These are phyloP conservation scores for Thaleichthys pacificus DNA, from an alignment of 2,797 vertebrate species.

Conservation along the genomic window DNA sequence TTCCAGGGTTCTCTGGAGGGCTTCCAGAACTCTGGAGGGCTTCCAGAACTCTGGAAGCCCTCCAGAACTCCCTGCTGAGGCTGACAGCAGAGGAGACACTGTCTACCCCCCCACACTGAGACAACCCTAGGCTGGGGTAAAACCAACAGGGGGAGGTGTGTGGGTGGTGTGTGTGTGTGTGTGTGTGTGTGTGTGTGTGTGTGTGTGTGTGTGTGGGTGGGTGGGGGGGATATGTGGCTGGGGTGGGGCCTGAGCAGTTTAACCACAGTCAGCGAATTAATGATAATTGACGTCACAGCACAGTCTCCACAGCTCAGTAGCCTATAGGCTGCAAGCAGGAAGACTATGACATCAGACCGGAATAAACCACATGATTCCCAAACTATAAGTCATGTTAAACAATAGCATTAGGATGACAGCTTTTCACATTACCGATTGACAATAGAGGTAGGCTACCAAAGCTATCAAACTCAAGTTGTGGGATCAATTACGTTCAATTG, in stretches of 20 bases:
- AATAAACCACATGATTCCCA: slow-evolving; percentile 44
- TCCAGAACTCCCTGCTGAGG: no score
- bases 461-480: no score
- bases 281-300: slow-evolving; percentile 26
- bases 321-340: slow-evolving; percentile 64
- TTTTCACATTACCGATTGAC: neutral
- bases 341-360: slow-evolving; percentile 65
- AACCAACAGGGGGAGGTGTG: neutral
- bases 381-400: neutral
- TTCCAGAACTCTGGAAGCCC: no score
- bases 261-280: slow-evolving; percentile 43
- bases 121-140: no score
- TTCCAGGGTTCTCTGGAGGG: slow-evolving; percentile 22
- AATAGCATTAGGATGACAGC: neutral
- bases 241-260: slow-evolving; percentile 7
- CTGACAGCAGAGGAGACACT: no score
- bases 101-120: no score
- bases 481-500: no score
- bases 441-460: neutral
- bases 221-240: neutral
- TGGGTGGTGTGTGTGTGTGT: neutral
- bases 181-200: neutral
- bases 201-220: neutral
- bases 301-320: slow-evolving; percentile 48
- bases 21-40: no score